Evolutionary conservation across 2,888 invertebrate species (phyloP), one percentile per base, ranked within the genome.

Genomic region (Xylota sylvarum): DNA sequence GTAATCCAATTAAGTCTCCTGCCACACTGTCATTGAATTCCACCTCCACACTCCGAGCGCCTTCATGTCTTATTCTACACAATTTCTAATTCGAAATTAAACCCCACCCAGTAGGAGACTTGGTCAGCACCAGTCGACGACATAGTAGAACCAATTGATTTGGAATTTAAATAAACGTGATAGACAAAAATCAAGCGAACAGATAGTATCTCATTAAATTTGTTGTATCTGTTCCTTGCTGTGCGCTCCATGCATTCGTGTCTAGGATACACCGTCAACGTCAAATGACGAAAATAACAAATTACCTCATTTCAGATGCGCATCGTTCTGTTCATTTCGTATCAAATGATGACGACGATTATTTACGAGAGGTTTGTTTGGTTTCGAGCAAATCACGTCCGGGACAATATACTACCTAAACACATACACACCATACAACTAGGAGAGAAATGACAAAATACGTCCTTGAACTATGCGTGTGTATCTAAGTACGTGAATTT

Each of bases 1-100:
- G 86, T 82, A 86, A 86, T 86, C 86, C 82, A 86, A 86, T 86
- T 86, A 86, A 86, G 77, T 77, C 81, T 27, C 35, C 58, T 73
- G 67, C 73, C 79, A 73, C 73, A 58, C 27, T 85, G 69, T 52
- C 69, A 70, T 69, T 58, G 55, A 62, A 74, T 62, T 48, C 43
- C 23, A 10, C 27, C n/a, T 1, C 40, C 23, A 30, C 19, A 3
- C 5, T 12, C 14, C 40, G 10, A n/a, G 23, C 12, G 10, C 19
- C 10, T 10, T 50, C 30, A 50, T 56, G 40, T 27, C 19, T 50
- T 43, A 43, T 14, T 14, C 48, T 9, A n/a, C 14, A 32, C 5
- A 46, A 27, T 65, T 55, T 72, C 81, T 76, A 70, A 70, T 73
- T 65, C 58, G 43, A 72, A 65, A 77, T 72, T 56, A 69, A 81